These are phyloP conservation scores for Nannobrachium achirus DNA, from an alignment of 2,113 vertebrate species.

Conservation along the genomic window DNA sequence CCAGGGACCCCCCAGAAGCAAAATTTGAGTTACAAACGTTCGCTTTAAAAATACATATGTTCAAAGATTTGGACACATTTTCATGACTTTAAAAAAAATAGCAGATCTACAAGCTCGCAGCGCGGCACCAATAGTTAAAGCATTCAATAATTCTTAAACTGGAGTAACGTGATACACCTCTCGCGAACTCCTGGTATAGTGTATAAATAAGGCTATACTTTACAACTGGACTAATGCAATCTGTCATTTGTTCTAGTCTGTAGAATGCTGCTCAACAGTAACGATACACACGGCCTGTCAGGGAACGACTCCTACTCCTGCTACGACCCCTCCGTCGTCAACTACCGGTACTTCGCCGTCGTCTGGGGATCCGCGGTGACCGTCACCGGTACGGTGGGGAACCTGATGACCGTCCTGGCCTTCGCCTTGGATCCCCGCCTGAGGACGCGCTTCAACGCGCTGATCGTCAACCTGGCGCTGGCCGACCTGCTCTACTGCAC, in stretches of 20 bases:
- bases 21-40: too few relatives aligned
- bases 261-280: conserved; percentile 70
- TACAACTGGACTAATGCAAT: neutral
- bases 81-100: too few relatives aligned
- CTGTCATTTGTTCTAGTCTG: conserved; percentile 6
- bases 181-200: too few relatives aligned
- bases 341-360: conserved; percentile 85
- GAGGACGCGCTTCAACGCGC: conserved; percentile 86
- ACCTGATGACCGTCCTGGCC: conserved; percentile 85
- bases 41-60: too few relatives aligned
- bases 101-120: too few relatives aligned
- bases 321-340: conserved; percentile 79
- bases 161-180: too few relatives aligned
- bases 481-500: conserved; percentile 88
- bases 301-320: conserved; percentile 80
- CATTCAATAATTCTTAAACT: too few relatives aligned
- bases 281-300: conserved; percentile 53
- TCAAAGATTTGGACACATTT: too few relatives aligned
- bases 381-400: conserved; percentile 82
- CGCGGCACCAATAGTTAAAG: too few relatives aligned
- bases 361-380: conserved; percentile 82
- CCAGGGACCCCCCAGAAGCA: too few relatives aligned
- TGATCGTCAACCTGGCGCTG: conserved; percentile 86
- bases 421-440: conserved; percentile 78
- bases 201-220: neutral